Percentiles rank a stretch among this genome's conserved stretches.
phyloP scores from a whole-genome alignment of 2,797 vertebrate genomes.

The Rhincodon typus region DNA sequence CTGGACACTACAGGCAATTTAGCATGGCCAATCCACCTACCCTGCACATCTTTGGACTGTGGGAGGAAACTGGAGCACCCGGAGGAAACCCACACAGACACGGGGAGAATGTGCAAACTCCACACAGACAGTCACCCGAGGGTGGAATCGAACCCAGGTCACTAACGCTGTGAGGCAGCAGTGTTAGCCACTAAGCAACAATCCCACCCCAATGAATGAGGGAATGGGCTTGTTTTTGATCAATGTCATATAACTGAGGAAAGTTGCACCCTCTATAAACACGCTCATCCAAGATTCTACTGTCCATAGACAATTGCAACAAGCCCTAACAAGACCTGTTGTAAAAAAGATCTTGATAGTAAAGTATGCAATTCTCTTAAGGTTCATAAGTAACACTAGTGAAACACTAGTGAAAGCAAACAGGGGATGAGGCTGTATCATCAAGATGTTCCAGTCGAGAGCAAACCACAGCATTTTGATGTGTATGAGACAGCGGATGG shows the following conservation, averaged over 20 bases:
- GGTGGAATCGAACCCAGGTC: too few species aligned
- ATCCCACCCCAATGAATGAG: neutral
- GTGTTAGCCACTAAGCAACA: too few species aligned
- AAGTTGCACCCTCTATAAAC: neutral
- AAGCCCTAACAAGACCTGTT: too few species aligned
- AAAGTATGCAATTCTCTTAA: neutral
- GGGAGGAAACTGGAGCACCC: too few species aligned
- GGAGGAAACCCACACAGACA: too few species aligned
- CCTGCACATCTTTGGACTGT: too few species aligned
- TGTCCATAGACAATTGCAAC: neutral
- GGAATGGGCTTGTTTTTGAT: neutral
- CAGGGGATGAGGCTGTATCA: neutral
- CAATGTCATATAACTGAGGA: neutral
- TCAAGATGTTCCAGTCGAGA: neutral
- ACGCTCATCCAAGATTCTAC: neutral
- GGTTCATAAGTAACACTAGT: neutral
- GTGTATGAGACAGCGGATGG: neutral
- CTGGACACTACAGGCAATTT: too few species aligned
- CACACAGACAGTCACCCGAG: too few species aligned
- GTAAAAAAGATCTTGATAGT: neutral
- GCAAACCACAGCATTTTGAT: neutral
- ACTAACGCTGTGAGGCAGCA: too few species aligned
- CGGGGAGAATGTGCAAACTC: too few species aligned
- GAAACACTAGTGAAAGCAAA: neutral
- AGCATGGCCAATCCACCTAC: too few species aligned